phyloP scores from a whole-genome alignment of 53 echinoderm and acorn worm genomes.

The Paracentrotus lividus region DNA sequence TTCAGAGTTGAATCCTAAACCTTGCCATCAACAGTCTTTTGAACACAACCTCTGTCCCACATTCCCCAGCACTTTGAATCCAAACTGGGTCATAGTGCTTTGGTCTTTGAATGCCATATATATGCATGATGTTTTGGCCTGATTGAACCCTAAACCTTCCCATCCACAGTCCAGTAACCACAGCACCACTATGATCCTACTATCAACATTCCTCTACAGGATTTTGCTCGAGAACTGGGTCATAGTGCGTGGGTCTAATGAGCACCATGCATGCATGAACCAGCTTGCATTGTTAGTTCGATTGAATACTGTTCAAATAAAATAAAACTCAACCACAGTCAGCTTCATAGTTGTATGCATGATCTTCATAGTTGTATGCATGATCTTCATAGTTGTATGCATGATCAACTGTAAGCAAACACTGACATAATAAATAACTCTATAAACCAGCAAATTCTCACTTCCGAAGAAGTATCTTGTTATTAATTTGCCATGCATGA shows the following conservation, averaged over 20 bases:
- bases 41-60: no score
- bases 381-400: background rate
- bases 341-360: background rate
- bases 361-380: no score
- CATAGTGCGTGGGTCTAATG: background rate
- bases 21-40: no score
- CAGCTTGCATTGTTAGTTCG: background rate
- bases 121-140: no score
- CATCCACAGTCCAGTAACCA: no score
- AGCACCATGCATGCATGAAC: constrained; percentile 2
- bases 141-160: no score
- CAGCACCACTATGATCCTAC: background rate
- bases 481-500: background rate
- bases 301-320: constrained; percentile 39
- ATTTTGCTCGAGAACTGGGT: background rate
- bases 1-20: no score
- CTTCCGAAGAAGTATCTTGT: background rate
- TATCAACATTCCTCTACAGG: background rate
- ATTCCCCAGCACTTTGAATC: no score
- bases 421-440: background rate
- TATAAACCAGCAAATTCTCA: background rate
- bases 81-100: no score
- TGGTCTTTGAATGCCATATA: no score
- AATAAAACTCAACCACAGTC: background rate
- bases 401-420: background rate